Percentiles rank a stretch among this genome's conserved stretches.
Evolutionary conservation across 2,113 vertebrate species (phyloP).

Genomic region (Laterallus jamaicensis): DNA sequence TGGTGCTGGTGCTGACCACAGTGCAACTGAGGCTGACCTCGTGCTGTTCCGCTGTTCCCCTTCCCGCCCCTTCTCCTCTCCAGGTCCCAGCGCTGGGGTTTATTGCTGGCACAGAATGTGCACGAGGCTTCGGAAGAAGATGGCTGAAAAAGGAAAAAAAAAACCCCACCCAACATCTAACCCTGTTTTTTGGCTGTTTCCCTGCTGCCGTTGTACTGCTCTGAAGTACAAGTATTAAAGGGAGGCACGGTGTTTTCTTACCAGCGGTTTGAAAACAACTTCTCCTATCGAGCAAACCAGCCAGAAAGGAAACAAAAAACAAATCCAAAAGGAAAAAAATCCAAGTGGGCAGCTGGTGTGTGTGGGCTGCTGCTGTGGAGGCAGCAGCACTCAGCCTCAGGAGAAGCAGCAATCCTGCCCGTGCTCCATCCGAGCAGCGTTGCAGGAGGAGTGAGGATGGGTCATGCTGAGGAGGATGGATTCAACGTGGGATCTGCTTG

Average conservation of each 20-base stretch:
- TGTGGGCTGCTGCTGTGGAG: neutral
- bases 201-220: neutral
- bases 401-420: neutral
- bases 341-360: neutral
- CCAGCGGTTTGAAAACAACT: conserved; percentile 15
- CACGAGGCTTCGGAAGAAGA: neutral
- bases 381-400: neutral
- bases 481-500: neutral
- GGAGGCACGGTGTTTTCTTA: conserved; percentile 44
- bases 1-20: neutral
- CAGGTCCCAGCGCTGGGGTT: conserved; percentile 55
- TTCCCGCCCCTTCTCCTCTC: neutral
- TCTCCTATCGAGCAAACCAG: conserved; percentile 18
- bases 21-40: neutral
- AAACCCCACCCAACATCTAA: neutral
- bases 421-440: neutral
- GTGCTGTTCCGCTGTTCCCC: neutral
- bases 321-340: neutral
- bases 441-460: neutral
- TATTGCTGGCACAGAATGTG: conserved; percentile 30
- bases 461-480: neutral
- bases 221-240: neutral
- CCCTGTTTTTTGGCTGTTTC: conserved; percentile 29
- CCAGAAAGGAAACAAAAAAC: neutral
- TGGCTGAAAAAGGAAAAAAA: conserved; percentile 11